A percentile compares a stretch with the other conserved stretches of the same genome.
Conservation (phyloP, 2,888 invertebrate species). For the Cyrtodaria siliqua region DNA sequence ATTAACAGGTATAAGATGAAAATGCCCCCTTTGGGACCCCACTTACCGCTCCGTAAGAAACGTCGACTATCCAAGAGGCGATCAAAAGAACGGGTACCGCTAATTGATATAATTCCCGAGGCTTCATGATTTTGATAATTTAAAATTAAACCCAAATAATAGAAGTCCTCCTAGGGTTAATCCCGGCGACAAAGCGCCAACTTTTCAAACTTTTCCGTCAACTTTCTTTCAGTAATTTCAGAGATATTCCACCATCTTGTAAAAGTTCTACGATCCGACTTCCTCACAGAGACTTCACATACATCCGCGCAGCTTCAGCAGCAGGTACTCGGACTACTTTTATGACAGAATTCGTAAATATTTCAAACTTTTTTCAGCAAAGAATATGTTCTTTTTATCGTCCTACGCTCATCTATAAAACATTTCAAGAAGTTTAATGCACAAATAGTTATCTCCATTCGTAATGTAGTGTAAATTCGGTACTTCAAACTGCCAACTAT, state of each 20-base stretch:
- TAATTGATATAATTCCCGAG: conserved; percentile 19
- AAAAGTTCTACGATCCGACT: conserved; percentile 48
- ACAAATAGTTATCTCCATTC: too few relatives aligned
- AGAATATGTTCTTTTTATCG: too few relatives aligned
- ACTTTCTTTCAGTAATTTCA: conserved; percentile 22
- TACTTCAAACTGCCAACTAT: not conserved
- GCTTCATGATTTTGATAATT: conserved; percentile 36
- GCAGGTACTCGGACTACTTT: conserved; percentile 53
- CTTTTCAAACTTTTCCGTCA: conserved; percentile 6
- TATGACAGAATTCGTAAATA: not conserved
- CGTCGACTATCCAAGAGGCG: conserved; percentile 57
- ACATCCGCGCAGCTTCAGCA: conserved; percentile 48
- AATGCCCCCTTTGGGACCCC: conserved; percentile 40
- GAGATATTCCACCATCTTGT: conserved; percentile 64
- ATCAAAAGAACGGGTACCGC: conserved; percentile 50
- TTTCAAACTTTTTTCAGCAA: too few relatives aligned
- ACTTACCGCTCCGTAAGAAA: conserved; percentile 66
- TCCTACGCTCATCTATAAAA: too few relatives aligned
- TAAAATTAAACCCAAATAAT: not conserved
- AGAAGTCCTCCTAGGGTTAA: conserved; percentile 1
- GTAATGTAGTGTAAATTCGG: too few relatives aligned
- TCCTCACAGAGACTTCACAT: conserved; percentile 29
- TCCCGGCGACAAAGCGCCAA: conserved; percentile 57
- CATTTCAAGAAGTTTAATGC: too few relatives aligned
- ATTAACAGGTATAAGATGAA: conserved; percentile 10